phyloP scores from a whole-genome alignment of 2,113 vertebrate species.

The Cyanistes caeruleus region DNA sequence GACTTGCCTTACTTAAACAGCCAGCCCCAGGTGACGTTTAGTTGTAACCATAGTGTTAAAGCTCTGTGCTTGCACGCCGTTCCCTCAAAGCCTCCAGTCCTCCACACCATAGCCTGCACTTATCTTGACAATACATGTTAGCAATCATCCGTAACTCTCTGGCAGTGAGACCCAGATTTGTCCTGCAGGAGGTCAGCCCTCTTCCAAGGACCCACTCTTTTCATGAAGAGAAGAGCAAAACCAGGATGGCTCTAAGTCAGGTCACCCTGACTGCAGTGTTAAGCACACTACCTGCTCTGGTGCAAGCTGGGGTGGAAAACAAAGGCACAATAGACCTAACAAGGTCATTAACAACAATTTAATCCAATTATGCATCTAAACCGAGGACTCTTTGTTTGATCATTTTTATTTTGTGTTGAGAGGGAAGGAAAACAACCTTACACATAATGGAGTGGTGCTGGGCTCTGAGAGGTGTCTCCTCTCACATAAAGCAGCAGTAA shows the following conservation, averaged over 20 bases:
- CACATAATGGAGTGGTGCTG: not conserved
- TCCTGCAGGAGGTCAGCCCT: not conserved
- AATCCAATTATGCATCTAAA: conserved; percentile 16
- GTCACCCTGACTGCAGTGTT: conserved; percentile 4
- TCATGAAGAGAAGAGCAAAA: conserved; percentile 11
- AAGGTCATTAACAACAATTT: conserved; percentile 31
- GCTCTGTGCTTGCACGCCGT: fast-evolving
- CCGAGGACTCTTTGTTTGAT: not conserved
- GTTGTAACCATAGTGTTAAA: conserved; percentile 19
- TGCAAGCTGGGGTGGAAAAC: not conserved
- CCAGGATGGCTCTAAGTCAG: conserved; percentile 1
- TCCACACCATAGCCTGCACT: not conserved
- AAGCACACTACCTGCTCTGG: conserved; percentile 7
- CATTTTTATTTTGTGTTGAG: not conserved
- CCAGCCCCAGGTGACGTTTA: conserved; percentile 5
- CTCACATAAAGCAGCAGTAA: not conserved
- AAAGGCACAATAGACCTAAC: conserved; percentile 32
- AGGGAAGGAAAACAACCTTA: not conserved
- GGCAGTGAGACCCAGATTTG: not conserved
- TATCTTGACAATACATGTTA: not conserved
- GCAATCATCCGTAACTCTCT: not conserved
- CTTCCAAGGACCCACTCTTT: not conserved
- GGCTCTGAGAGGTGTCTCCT: not conserved
- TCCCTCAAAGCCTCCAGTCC: not conserved
- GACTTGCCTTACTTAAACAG: conserved; percentile 24